phyloP scores from a whole-genome alignment of 2,888 invertebrate genomes.

The Hirtodrosophila trivittata region DNA sequence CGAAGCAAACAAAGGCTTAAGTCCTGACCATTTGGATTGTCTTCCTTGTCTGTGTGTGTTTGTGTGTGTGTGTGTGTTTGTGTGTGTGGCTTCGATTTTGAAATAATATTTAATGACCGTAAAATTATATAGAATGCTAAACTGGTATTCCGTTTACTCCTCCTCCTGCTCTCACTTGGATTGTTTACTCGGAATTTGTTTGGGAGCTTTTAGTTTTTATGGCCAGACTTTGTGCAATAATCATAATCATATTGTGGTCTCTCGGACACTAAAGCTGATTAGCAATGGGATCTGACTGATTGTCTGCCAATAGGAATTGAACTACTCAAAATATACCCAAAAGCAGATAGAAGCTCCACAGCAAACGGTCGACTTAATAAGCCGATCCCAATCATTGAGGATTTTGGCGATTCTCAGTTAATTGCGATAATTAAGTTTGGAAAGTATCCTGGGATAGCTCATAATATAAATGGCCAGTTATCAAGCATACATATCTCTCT shows the following conservation, averaged over 20 bases:
- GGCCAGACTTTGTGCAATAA: constrained; percentile 52
- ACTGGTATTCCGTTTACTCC: constrained; percentile 39
- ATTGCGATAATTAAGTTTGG: too few relatives aligned
- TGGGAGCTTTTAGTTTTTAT: constrained; percentile 46
- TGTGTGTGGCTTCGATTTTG: constrained; percentile 63
- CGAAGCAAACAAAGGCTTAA: constrained; percentile 52
- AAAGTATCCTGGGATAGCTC: too few relatives aligned
- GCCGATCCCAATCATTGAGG: too few relatives aligned
- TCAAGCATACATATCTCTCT: too few relatives aligned
- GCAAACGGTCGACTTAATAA: too few relatives aligned
- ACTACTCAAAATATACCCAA: too few relatives aligned
- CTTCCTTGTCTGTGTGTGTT: background rate
- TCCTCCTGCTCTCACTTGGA: background rate
- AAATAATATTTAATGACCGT: constrained; percentile 80
- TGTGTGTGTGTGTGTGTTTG: constrained; percentile 6
- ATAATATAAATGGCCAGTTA: too few relatives aligned
- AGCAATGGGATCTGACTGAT: constrained; percentile 34
- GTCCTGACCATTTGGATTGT: constrained; percentile 18
- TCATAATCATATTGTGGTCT: constrained; percentile 67
- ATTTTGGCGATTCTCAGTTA: too few relatives aligned
- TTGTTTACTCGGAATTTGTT: background rate
- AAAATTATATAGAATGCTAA: constrained; percentile 71
- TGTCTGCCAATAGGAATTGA: constrained; percentile 1
- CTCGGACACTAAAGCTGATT: constrained; percentile 61
- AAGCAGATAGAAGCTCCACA: too few relatives aligned